Base-by-base conservation (phyloP, 1,140 invertebrate genomes). In the Drosophila sproati region DNA sequence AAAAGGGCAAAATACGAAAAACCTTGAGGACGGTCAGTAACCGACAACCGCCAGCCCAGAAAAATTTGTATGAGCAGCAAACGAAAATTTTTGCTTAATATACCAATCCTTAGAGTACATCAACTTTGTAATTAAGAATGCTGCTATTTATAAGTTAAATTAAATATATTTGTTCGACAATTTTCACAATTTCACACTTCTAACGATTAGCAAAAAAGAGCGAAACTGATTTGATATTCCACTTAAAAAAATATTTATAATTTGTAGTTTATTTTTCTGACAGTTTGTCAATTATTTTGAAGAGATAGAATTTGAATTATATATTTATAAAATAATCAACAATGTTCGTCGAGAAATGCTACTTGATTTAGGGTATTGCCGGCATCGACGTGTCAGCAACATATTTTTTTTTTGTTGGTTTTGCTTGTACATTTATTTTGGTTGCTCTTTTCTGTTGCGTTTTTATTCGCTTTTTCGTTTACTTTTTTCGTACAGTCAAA, bases 1-100 rank as follows among this genome's bases (percentile, higher is more conserved):
- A 80, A 89, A 89, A 90, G 85, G 85, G 85, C 85, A 89, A 89
- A 89, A 89, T 89, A 90, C 86, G 86, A 91, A 92, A 91, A 92
- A 92, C 91, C 91, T 92, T 92, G 91, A 92, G 91, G 91, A 91
- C 91, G 91, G 91, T 92, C 91, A 92, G 91, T 92, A 91, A 92
- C 82, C 82, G 78, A 91, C 90, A 91, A 91, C 85, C 83, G 83
- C 81, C 91, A 91, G 85, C 77, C 80, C 80, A 89, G 85, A 89
- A 89, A 86, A 89, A 88, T 88, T 89, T 89, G 85, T 89, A 89
- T 89, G 85, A 89, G 78, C 81, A 80, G 78, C 74, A 77, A 88
- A 78, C 75, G 77, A 91, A 85, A 80, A 63, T 82, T 90, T 73
- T 64, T 63, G 45, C 61, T 75, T 61, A 63, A 57, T 50, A 39